Evolutionary conservation across 2,888 invertebrate genomes (phyloP), one percentile per base, ranked within the genome.

Genomic region (Leptodirus hochenwartii): DNA sequence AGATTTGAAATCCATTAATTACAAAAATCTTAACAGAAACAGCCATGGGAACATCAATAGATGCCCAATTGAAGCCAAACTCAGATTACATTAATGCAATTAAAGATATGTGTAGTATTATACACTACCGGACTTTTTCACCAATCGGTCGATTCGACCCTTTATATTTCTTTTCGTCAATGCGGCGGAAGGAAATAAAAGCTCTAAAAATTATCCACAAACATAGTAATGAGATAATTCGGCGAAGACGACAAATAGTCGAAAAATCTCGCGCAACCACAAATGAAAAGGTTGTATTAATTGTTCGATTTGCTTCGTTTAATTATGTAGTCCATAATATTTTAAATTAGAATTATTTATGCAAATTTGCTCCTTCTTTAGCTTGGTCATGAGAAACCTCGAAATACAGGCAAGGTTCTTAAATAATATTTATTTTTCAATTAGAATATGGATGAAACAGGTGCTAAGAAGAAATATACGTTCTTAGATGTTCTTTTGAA

Each of bases 401-500:
- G 15, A n/a, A 17, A 32, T 13, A 22, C 14, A 9, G 17, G 25
- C 9, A 15, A 17, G 4, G 33, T 11, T 9, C 11, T n/a, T n/a
- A n/a, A n/a, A n/a, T n/a, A n/a, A n/a, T n/a, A n/a, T n/a, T n/a
- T n/a, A n/a, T n/a, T n/a, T n/a, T n/a, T 13, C 10, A 10, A 17
- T 11, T 15, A 33, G 5, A 10, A 23, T 2, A 14, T 12, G 5
- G 25, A 33, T 14, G 28, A 22, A 8, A 3, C 17, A n/a, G 30
- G 30, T 6, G n/a, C 17, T n/a, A 30, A 30, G 22, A 22, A 33
- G 30, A 33, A 24, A 12, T 25, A 17, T 20, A 30, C 33, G 8
- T 25, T 33, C 13, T 17, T 33, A 11, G 30, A 31, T 15, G 29
- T 36, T 22, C 28, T 40, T 2, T 27, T 40, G 13, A 22, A 31